A percentile compares a stretch with the other conserved stretches of the same genome.
phyloP scores from a whole-genome alignment of 2,797 vertebrate genomes.

The Pipistrellus nathusii region DNA sequence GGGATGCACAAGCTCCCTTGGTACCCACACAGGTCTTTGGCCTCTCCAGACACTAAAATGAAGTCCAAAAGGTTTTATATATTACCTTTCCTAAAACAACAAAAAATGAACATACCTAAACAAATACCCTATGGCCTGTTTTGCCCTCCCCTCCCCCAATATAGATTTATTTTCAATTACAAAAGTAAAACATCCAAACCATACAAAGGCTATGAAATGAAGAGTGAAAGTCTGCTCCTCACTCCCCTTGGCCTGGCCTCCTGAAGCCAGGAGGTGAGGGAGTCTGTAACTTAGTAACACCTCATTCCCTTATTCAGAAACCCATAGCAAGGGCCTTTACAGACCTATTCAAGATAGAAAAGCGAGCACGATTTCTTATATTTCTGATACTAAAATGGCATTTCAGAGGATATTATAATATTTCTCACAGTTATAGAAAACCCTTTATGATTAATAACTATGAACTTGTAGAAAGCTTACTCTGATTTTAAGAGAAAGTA shows the following conservation, averaged over 20 bases:
- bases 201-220: not conserved
- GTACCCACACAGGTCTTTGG: not conserved
- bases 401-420: not conserved
- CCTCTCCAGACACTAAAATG: not conserved
- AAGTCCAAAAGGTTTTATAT: not conserved
- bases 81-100: not conserved
- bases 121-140: not conserved
- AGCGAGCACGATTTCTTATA: not conserved
- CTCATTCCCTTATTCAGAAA: not conserved
- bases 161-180: not conserved
- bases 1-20: not conserved
- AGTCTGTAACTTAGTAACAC: not conserved
- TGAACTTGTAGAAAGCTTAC: constrained; percentile 21
- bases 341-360: not conserved
- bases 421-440: not conserved
- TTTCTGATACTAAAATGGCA: not conserved
- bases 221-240: not conserved
- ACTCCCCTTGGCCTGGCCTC: not conserved
- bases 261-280: not conserved
- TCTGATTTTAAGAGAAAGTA: constrained; percentile 21
- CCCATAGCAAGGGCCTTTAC: not conserved
- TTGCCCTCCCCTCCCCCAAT: not conserved
- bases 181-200: not conserved
- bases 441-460: not conserved
- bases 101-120: constrained; percentile 1